These are phyloP conservation scores for Lithophane leautieri DNA, from an alignment of 2,888 invertebrate species.

Conservation along the genomic window DNA sequence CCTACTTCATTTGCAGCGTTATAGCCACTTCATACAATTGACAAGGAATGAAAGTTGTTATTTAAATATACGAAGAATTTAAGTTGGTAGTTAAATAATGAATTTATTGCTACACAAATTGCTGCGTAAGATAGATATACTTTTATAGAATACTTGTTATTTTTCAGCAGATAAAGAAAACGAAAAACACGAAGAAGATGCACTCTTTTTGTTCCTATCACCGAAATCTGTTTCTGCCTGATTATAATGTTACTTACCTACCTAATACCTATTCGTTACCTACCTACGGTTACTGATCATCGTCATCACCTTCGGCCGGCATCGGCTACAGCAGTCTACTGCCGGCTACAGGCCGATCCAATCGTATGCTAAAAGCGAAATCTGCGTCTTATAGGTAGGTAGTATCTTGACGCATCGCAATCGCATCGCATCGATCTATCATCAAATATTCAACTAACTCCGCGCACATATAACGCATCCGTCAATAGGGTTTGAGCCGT, in stretches of 20 bases:
- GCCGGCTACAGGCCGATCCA: too few relatives aligned
- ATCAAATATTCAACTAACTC: conserved; percentile 86
- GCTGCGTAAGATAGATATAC: not conserved
- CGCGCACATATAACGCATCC: conserved; percentile 86
- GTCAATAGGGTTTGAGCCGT: conserved; percentile 89
- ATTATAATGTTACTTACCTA: not conserved
- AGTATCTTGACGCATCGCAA: conserved; percentile 60
- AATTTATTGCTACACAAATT: conserved; percentile 3
- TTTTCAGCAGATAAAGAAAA: not conserved
- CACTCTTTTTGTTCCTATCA: not conserved
- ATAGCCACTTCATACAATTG: not conserved
- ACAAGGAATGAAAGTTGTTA: not conserved
- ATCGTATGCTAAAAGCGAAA: not conserved
- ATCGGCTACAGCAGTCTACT: not conserved
- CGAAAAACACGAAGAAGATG: not conserved
- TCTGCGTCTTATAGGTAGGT: not conserved
- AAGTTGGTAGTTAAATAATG: not conserved
- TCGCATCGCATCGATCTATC: conserved; percentile 81
- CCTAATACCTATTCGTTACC: not conserved
- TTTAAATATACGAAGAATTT: not conserved
- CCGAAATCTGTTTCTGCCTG: not conserved
- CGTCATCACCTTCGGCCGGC: not conserved
- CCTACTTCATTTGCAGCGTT: not conserved
- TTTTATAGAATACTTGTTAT: not conserved
- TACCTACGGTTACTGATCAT: not conserved